phyloP scores from a whole-genome alignment of 2,113 vertebrate species.

The Scomber scombrus region DNA sequence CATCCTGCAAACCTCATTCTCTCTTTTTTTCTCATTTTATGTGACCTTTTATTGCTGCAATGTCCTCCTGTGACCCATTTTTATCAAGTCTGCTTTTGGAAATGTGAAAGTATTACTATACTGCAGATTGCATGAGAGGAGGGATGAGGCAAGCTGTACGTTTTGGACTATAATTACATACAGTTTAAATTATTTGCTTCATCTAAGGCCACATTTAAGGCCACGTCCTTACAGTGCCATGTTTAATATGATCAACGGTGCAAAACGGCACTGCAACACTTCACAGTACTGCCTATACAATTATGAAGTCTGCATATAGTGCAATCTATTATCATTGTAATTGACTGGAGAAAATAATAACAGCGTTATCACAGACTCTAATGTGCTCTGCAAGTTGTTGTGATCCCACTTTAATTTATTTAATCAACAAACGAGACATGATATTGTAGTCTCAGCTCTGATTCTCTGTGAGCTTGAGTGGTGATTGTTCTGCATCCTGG shows the following conservation, averaged over 20 bases:
- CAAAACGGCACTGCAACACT: background rate
- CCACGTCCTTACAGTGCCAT: background rate
- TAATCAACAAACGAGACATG: slow-evolving; percentile 60
- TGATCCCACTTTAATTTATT: slow-evolving; percentile 66
- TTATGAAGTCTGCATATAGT: slow-evolving; percentile 45
- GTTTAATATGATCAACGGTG: slow-evolving; percentile 22
- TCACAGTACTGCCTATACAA: slow-evolving; percentile 15
- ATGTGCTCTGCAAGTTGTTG: slow-evolving; percentile 55
- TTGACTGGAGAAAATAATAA: slow-evolving; percentile 64
- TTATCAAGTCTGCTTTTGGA: no score
- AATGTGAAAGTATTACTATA: no score
- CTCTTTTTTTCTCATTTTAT: no score
- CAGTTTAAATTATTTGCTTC: background rate
- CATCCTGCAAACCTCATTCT: no score
- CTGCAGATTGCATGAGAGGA: no score
- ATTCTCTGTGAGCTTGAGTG: background rate
- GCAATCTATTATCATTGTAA: slow-evolving; percentile 51
- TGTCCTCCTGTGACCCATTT: no score
- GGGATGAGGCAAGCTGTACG: no score
- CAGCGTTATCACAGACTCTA: slow-evolving; percentile 51
- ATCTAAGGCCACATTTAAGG: slow-evolving; percentile 1
- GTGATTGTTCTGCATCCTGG: slow-evolving; percentile 32
- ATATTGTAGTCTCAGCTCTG: slow-evolving; percentile 15
- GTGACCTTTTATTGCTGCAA: no score
- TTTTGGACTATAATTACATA: background rate